Base-by-base conservation (phyloP, 2,113 vertebrate species). In the Dicrurus megarhynchus region DNA sequence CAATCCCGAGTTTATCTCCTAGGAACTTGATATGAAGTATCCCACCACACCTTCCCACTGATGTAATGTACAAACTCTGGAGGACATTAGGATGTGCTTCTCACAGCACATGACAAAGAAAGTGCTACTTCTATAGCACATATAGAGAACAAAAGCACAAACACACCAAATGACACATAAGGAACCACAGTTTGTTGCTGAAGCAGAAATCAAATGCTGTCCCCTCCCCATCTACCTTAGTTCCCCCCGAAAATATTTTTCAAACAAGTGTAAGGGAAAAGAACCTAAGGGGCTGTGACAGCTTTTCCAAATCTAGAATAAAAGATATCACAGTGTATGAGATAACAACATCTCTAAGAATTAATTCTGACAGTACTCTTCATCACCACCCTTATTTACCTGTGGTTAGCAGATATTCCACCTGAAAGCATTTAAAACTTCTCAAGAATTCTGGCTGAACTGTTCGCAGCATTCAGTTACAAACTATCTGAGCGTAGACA, bases 101-200 rank as follows among this genome's bases (percentile, higher is more conserved):
- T 74, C 70, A 69, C 33, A 73, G 33, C 8, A 11, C 0, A 2
- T 13, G 41, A 80, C 19, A 6, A 81, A 60, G 39, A 33, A 83
- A 59, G 49, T 0, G 0, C 18, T 32, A 60, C 35, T 19, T 30
- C 39, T 53, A 7, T 0, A 44, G 41, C 30, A 47, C 13, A 39
- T 27, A 30, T 2, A 78, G 11, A 49, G 42, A 80, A 52, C 5
- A 83, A 63, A 57, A 57, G 37, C 46, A 69, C 37, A 80, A 76
- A 7, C 14, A 59, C 47, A 67, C 6, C 15, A n/a, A 79, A 16
- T 8, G 14, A 63, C 27, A 87, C 17, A 21, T 27, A 74, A 75
- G 7, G 17, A 90, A 80, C 24, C 8, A 70, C 2, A 30, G 35
- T 7, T n/a, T 60, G 11, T 8, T 88, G 44, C 41, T 49, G 50